Evolutionary conservation across 2,113 vertebrate species (phyloP).

Genomic region (Dendropsophus ebraccatus): DNA sequence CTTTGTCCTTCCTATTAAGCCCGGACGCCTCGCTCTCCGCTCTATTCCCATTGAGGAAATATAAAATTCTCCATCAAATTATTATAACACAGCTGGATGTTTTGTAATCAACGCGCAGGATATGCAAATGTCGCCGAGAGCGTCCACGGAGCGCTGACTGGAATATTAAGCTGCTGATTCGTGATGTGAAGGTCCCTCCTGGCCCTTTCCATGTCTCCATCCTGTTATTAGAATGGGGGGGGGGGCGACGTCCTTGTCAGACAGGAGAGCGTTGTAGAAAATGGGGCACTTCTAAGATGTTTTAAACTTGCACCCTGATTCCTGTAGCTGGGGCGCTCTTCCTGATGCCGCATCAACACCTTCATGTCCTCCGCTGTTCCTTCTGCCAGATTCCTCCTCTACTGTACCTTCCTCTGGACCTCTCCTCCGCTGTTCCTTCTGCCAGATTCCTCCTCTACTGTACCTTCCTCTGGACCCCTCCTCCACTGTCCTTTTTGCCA

Average conservation of each 20-base stretch:
- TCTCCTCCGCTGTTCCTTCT: too few relatives aligned
- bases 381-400: too few relatives aligned
- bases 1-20: conserved; percentile 4
- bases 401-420: too few relatives aligned
- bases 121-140: conserved; percentile 39
- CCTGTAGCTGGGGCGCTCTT: too few relatives aligned
- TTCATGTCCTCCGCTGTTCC: too few relatives aligned
- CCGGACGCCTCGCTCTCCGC: background rate
- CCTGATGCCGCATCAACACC: too few relatives aligned
- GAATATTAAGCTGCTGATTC: conserved; percentile 20
- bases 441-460: too few relatives aligned
- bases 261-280: too few relatives aligned
- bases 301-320: background rate
- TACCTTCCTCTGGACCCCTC: too few relatives aligned
- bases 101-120: conserved; percentile 40
- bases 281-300: background rate
- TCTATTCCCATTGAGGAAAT: conserved; percentile 38
- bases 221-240: background rate
- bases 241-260: background rate
- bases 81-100: conserved; percentile 37
- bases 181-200: conserved; percentile 5
- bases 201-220: background rate
- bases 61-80: conserved; percentile 30
- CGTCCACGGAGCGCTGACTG: conserved; percentile 8
- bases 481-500: too few relatives aligned